A percentile compares a stretch with the other conserved stretches of the same genome.
Conservation (phyloP, 1,140 invertebrate genomes). For the Oryzaephilus surinamensis region DNA sequence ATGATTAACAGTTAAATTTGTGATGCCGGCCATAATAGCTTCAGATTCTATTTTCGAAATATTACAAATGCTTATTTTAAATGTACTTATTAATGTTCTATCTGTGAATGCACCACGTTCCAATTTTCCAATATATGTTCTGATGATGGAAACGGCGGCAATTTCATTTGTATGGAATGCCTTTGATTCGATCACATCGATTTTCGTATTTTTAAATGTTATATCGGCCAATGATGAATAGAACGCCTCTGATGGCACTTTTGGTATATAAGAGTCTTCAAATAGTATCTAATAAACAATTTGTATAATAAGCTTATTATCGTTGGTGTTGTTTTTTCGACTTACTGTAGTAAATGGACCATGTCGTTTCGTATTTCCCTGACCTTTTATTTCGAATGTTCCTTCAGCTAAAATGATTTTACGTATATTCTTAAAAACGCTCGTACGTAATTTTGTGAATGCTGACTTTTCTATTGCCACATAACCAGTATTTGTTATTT, state of each 20-base stretch:
- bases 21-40: conserved; percentile 52
- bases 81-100: conserved; percentile 47
- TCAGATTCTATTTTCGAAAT: conserved; percentile 44
- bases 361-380: conserved; percentile 39
- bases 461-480: conserved; percentile 49
- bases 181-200: conserved; percentile 43
- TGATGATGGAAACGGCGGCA: conserved; percentile 47
- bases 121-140: conserved; percentile 48
- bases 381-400: conserved; percentile 51
- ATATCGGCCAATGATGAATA: conserved; percentile 51
- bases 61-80: conserved; percentile 49
- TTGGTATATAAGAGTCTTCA: conserved; percentile 43
- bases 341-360: conserved; percentile 47
- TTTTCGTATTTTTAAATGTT: conserved; percentile 44
- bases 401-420: conserved; percentile 43
- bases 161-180: conserved; percentile 57
- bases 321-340: conserved; percentile 1
- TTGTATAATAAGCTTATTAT: not conserved
- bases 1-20: conserved; percentile 53
- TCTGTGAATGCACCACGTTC: conserved; percentile 53
- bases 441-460: conserved; percentile 51
- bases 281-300: conserved; percentile 28
- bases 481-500: conserved; percentile 42
- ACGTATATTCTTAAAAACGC: conserved; percentile 45
- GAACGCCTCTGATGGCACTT: conserved; percentile 50